Conservation (phyloP, 2,888 invertebrate species). For the Alentia gelatinosa region DNA sequence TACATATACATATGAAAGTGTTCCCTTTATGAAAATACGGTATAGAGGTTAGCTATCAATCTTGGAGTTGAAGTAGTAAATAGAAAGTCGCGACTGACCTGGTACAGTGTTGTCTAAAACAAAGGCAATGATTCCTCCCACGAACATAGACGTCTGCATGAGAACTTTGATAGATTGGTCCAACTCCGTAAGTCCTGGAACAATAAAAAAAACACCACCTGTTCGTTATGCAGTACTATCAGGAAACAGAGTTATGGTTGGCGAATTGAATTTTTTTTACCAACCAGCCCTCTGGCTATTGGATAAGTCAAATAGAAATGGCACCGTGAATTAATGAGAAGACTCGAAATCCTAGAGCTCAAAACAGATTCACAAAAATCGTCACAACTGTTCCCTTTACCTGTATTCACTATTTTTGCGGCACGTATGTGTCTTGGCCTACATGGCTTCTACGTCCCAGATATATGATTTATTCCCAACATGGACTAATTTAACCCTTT, state of each 20-base stretch:
- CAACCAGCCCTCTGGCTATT: neutral
- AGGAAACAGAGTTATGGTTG: neutral
- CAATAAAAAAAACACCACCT: neutral
- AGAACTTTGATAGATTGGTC: neutral
- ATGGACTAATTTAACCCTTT: no score
- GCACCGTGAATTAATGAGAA: neutral
- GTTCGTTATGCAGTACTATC: neutral
- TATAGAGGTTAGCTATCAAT: neutral
- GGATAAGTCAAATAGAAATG: neutral
- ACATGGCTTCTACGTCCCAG: no score
- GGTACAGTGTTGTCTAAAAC: neutral
- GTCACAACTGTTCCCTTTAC: no score
- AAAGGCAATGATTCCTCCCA: neutral
- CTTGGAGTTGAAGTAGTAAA: neutral
- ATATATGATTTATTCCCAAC: no score
- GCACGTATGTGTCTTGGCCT: no score
- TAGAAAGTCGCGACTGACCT: neutral
- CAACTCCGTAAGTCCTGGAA: neutral
- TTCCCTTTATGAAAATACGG: neutral
- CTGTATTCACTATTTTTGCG: no score
- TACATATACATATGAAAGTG: neutral
- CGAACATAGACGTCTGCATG: neutral
- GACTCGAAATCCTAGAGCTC: neutral
- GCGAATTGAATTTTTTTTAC: neutral
- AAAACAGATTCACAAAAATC: neutral